Evolutionary conservation across 2,888 invertebrate genomes (phyloP), one percentile per base, ranked within the genome.

Genomic region (Lepetodrilus schrolli): DNA sequence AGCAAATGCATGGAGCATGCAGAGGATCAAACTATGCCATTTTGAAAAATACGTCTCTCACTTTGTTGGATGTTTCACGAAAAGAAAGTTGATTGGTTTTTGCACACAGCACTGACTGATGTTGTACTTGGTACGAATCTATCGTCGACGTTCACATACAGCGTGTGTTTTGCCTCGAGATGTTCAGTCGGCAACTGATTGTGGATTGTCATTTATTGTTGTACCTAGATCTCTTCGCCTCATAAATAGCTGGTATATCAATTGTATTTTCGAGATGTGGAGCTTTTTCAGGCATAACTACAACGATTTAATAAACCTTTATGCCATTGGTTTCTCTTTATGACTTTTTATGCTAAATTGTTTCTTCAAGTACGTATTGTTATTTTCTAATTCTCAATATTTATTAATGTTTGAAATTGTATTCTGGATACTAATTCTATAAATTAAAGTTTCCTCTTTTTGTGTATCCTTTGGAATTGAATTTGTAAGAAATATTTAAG

Each of bases 361-460:
- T 50, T 17, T 13, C 17, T 50, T 50, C 13, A 92, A 93, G n/a
- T 43, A 37, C n/a, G 30, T 26, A 23, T 17, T 36, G 20, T 70
- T n/a, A 68, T 30, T 13, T 51, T 21, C 37, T 23, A 69, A 13
- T 50, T 50, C 23, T 20, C 20, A 17, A 23, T 23, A 23, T 23
- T 50, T 20, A 20, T 13, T 50, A 20, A 17, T 3, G 21, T 50
- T 17, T 20, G 2, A 20, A 50, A 10, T 20, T 50, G 17, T 20
- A 50, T 50, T 50, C 38, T 50, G 2, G 17, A 7, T 7, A 20
- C 23, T 20, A 20, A 21, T 20, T 17, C 20, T 50, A 30, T 47
- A 43, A 43, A 47, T 7, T n/a, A 10, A 47, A n/a, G 26, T 30
- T 48, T 26, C 10, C 17, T 23, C 8, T 13, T 21, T 50, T 50